Evolutionary conservation across 2,797 vertebrate genomes (phyloP), one percentile per base, ranked within the genome.

Genomic region (Notolepis coatsorum): DNA sequence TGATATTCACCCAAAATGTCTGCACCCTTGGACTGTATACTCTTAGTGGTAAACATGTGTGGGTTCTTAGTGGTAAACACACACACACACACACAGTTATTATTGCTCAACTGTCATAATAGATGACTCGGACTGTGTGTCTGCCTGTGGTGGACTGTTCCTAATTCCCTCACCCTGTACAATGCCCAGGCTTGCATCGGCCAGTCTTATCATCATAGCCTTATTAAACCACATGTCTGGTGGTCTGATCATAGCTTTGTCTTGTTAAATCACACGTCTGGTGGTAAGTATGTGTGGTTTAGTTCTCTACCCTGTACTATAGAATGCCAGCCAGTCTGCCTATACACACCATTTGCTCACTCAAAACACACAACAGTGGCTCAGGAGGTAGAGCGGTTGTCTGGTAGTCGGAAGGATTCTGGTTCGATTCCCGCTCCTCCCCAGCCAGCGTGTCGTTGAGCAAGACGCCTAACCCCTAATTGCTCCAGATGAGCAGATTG

Each of bases 171-270:
- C 13, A 31, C 23, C 5, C 31, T n/a, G n/a, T n/a, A 43, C 31
- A 3, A 5, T 17, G 9, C 3, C 30, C n/a, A 33, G 41, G 39
- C 8, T 1, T 33, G 28, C 10, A 0, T 24, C n/a, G 13, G 12
- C 24, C 45, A 25, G 24, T 25, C 23, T 56, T 48, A 39, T 30
- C 35, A 42, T 20, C 35, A 42, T 20, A 55, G 12, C 5, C 18
- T 49, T 61, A 27, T 45, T 37, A 27, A 28, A 9, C 20, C 39
- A 43, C 61, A 54, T 4, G n/a, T 15, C 31, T 24, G 10, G 28
- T 65, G 5, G 24, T 25, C 23, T 56, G 52, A 39, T 30, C 35
- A 42, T 20, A 55, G 12, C 5, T 25, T 25, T 41, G 39, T 24
- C 18, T 49, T 61, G 27, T 45, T 37, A 27, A 28, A 9, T 24